Base-by-base conservation (phyloP, 2,888 invertebrate genomes). In the Drosophila glabriapex region DNA sequence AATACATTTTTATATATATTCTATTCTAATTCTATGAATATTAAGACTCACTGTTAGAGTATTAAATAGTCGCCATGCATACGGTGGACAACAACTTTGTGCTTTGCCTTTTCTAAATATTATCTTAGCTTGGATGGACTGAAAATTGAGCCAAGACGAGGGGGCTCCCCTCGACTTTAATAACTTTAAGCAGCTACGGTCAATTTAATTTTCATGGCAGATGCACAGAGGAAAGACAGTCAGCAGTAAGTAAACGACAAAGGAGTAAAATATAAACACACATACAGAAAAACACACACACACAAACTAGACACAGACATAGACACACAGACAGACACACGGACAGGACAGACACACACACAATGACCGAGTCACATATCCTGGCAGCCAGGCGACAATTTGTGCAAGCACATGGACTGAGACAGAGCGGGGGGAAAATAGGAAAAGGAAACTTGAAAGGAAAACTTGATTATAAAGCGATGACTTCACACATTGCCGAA, bases 401-500 rank as follows among this genome's bases (percentile, higher is more conserved):
- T 80, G 80, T 78, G 74, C 80, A 56, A 84, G 72, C 90, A 84
- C 84, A 89, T 86, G 89, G 78, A 70, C 64, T 39, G 46, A 25
- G 28, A 67, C 55, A 58, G 58, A 59, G 65, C 41, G 37, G 68
- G 28, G 28, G n/a, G 7, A 56, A 46, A 76, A 81, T 70, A 71
- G 69, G 61, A 77, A 78, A 78, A 82, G 64, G 75, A 78, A 82
- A 80, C 85, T 90, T 90, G 89, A 90, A 89, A 87, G 87, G 80
- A 89, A 91, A 91, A 91, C 85, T 91, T 92, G 86, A 92, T 91
- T 92, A 91, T 91, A 92, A 91, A 91, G 85, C 89, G 92, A 91
- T 91, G 91, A 91, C 91, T 91, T 91, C 90, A 91, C 91, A 92
- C 91, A 91, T 91, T 87, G 78, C 78, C 68, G 64, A 76, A 73